Conservation (phyloP, 2,797 vertebrate genomes). For the Falco columbarius region DNA sequence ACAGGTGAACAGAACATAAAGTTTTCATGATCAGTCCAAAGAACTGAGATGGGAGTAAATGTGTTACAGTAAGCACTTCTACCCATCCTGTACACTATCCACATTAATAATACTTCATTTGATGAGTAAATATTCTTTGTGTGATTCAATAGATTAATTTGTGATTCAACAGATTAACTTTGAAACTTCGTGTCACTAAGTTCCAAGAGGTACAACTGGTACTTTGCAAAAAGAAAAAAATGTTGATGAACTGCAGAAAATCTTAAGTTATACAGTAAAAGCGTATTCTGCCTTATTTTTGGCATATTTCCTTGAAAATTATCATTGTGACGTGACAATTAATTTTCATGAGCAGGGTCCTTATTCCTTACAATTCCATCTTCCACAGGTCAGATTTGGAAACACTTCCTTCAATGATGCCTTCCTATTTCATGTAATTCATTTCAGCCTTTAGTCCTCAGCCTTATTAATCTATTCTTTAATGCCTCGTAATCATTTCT, state of each 20-base stretch:
- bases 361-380: slow-evolving; percentile 67
- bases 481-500: slow-evolving; percentile 68
- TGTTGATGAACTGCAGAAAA: slow-evolving; percentile 46
- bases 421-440: slow-evolving; percentile 70
- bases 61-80: background rate
- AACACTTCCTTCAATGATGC: slow-evolving; percentile 62
- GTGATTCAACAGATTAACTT: background rate
- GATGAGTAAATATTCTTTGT: background rate
- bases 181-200: background rate
- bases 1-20: background rate
- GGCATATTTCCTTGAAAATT: slow-evolving; percentile 68
- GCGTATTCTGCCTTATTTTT: slow-evolving; percentile 33
- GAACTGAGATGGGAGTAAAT: background rate
- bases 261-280: slow-evolving; percentile 46
- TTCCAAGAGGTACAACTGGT: background rate
- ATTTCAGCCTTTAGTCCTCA: slow-evolving; percentile 61
- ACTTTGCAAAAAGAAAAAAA: slow-evolving; percentile 7
- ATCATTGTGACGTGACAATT: slow-evolving; percentile 56
- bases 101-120: background rate
- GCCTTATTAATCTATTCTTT: slow-evolving; percentile 73
- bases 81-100: background rate
- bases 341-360: slow-evolving; percentile 57
- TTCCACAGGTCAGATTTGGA: slow-evolving; percentile 63
- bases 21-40: background rate
- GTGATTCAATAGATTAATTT: background rate